phyloP scores from a whole-genome alignment of 2,113 vertebrate genomes.

The Labeo catla region DNA sequence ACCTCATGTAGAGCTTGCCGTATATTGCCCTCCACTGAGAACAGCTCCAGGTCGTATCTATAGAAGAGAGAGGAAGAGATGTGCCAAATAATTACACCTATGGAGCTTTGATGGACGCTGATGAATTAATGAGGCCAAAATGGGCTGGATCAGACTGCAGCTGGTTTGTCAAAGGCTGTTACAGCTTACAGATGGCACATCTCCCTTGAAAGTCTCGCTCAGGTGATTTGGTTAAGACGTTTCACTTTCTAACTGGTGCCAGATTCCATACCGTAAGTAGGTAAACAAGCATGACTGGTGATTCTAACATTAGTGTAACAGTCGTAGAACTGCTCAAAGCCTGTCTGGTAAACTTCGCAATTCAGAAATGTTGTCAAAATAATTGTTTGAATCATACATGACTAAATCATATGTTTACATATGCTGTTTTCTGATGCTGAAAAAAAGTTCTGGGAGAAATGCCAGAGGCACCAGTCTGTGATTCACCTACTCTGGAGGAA shows the following conservation, averaged over 20 bases:
- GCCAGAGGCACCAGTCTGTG: neutral
- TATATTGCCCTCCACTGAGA: conserved; percentile 87
- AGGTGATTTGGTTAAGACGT: neutral
- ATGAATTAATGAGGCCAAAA: neutral
- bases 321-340: neutral
- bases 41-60: conserved; percentile 85
- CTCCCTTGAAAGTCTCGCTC: neutral
- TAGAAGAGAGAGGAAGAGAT: neutral
- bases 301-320: neutral
- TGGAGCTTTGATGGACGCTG: neutral
- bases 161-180: neutral
- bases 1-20: conserved; percentile 82
- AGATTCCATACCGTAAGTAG: neutral
- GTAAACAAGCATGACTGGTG: neutral
- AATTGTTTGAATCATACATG: neutral
- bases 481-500: neutral
- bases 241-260: neutral
- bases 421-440: neutral
- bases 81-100: conserved; percentile 7
- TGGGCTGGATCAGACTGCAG: neutral
- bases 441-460: neutral
- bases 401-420: neutral
- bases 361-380: neutral
- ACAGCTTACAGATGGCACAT: neutral
- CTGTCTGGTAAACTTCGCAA: neutral